Conservation (phyloP, 2,797 vertebrate species). For the Cottoperca gobio region DNA sequence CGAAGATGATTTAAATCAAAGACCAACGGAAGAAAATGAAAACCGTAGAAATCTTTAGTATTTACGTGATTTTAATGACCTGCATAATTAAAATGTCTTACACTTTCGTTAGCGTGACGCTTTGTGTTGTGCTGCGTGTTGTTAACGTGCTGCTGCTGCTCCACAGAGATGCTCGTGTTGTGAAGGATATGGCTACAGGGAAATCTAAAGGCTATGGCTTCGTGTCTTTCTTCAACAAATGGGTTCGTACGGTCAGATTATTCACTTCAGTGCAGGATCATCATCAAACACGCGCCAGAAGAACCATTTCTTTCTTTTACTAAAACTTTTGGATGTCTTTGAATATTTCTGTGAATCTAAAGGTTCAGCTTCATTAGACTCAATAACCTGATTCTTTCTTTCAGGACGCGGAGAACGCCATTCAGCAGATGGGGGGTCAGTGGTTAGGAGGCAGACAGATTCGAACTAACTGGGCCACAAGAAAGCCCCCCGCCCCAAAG, state of each 20-base stretch:
- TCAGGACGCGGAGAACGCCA: constrained; percentile 97
- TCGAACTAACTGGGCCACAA: constrained; percentile 98
- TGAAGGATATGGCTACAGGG: constrained; percentile 98
- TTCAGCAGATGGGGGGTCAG: constrained; percentile 99
- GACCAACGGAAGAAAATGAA: not conserved
- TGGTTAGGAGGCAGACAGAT: constrained; percentile 99
- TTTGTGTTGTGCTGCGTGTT: not conserved
- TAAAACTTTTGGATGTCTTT: not conserved
- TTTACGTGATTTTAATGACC: not conserved
- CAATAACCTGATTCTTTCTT: constrained; percentile 24
- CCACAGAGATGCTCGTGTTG: constrained; percentile 95
- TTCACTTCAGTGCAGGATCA: too few relatives aligned
- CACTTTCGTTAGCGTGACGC: not conserved
- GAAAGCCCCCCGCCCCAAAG: constrained; percentile 98
- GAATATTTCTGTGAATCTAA: not conserved
- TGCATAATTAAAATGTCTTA: not conserved
- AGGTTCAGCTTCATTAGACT: not conserved
- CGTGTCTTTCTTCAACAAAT: constrained; percentile 99
- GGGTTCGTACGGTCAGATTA: constrained; percentile 85
- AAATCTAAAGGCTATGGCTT: constrained; percentile 99
- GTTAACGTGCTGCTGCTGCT: constrained; percentile 29
- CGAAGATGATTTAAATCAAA: not conserved
- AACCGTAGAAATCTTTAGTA: not conserved
- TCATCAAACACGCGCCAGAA: not conserved
- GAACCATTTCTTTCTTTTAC: not conserved